A percentile compares a stretch with the other conserved stretches of the same genome.
These are phyloP conservation scores for Xerus inauris DNA, from an alignment of 2,113 vertebrate genomes.

Conservation along the genomic window DNA sequence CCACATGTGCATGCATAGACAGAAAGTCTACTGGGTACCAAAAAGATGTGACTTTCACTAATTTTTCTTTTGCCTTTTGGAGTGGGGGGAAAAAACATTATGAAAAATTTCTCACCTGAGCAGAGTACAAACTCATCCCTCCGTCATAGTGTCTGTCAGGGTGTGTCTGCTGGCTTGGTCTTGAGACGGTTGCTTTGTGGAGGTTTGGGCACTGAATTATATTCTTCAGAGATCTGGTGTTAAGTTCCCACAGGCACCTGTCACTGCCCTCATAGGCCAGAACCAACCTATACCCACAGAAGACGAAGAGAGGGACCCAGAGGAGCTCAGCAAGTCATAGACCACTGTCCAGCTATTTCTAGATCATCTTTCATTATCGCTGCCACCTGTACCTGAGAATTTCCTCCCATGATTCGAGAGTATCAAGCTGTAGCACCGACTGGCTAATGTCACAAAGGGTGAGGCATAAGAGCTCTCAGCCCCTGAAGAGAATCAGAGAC, in stretches of 20 bases:
- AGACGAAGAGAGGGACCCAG: neutral
- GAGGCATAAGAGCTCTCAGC: neutral
- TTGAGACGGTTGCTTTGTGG: no score
- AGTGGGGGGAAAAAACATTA: neutral
- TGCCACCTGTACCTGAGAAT: neutral
- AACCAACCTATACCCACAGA: neutral
- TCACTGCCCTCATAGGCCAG: neutral
- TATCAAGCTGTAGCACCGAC: neutral
- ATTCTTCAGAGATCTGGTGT: no score
- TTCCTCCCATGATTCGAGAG: neutral
- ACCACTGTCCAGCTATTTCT: neutral
- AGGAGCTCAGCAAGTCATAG: neutral
- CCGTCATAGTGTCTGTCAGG: no score
- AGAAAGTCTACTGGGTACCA: neutral
- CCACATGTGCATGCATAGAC: neutral
- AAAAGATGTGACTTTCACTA: neutral
- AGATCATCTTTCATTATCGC: neutral
- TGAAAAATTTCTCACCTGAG: neutral
- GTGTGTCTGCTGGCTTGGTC: no score
- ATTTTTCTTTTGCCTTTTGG: neutral
- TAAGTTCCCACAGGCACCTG: neutral
- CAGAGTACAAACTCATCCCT: no score
- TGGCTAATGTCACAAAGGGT: neutral
- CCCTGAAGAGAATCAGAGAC: neutral
- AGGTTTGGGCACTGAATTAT: no score